These are phyloP conservation scores for Bufotes viridis DNA, from an alignment of 2,797 vertebrate species.

Conservation along the genomic window DNA sequence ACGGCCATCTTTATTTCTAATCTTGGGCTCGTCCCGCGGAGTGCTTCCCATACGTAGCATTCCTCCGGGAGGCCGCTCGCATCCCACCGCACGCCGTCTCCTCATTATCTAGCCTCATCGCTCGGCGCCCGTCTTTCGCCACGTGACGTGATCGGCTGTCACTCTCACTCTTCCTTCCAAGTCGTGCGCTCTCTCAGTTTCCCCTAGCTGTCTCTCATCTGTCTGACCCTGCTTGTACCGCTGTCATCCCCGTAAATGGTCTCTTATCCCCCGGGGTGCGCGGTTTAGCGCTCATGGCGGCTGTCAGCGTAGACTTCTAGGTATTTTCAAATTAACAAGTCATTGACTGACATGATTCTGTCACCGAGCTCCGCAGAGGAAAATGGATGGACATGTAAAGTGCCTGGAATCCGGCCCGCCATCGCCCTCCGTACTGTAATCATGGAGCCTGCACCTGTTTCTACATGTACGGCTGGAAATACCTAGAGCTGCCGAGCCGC, in stretches of 20 bases:
- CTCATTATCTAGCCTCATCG: background rate
- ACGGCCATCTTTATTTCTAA: background rate
- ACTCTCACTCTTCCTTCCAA: background rate
- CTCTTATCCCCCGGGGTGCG: background rate
- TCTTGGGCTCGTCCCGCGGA: background rate
- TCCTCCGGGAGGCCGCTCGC: background rate
- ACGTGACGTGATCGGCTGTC: constrained; percentile 1
- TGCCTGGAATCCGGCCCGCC: background rate
- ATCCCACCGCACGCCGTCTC: background rate
- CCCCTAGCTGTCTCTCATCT: constrained; percentile 44
- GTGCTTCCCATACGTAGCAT: constrained; percentile 35
- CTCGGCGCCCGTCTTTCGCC: background rate
- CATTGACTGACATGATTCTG: background rate
- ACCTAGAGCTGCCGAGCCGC: constrained; percentile 29
- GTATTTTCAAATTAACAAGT: constrained; percentile 42
- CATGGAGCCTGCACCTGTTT: constrained; percentile 23
- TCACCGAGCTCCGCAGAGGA: background rate
- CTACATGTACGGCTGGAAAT: constrained; percentile 18
- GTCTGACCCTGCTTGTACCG: constrained; percentile 15
- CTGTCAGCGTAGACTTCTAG: constrained; percentile 22
- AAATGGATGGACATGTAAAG: background rate
- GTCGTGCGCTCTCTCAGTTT: background rate
- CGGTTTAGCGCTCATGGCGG: background rate
- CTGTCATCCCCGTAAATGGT: constrained; percentile 19
- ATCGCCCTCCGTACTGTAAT: background rate